A percentile compares a stretch with the other conserved stretches of the same genome.
Evolutionary conservation across 2,113 vertebrate species (phyloP).

Genomic region (Mystacornis crossleyi): DNA sequence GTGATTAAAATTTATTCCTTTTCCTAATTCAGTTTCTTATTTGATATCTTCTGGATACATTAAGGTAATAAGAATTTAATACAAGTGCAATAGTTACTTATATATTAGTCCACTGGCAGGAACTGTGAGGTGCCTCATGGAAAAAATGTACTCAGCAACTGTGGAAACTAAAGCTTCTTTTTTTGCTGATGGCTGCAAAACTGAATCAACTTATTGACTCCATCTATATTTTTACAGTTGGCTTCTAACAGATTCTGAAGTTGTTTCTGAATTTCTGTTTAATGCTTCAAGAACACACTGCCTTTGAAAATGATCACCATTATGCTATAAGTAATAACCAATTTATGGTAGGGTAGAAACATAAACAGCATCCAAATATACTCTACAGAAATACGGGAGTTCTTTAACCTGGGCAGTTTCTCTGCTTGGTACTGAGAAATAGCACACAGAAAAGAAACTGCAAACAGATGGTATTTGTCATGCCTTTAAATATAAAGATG

Average conservation of each 20-base stretch:
- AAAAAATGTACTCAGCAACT: conserved; percentile 52
- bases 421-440: not conserved
- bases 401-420: not conserved
- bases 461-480: conserved; percentile 1
- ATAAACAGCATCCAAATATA: conserved; percentile 7
- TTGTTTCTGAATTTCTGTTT: conserved; percentile 44
- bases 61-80: not conserved
- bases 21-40: not conserved
- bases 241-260: conserved; percentile 45
- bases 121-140: conserved; percentile 31
- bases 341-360: not conserved
- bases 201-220: conserved; percentile 56
- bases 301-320: conserved; percentile 10
- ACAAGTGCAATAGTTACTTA: not conserved
- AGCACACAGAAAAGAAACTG: not conserved
- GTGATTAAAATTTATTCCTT: not conserved
- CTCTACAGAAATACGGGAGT: not conserved
- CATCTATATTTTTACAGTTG: conserved; percentile 60
- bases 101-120: not conserved
- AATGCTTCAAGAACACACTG: not conserved
- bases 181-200: conserved; percentile 59
- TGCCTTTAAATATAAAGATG: not conserved
- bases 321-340: not conserved
- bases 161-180: conserved; percentile 31
- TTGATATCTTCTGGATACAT: not conserved